Evolutionary conservation across 2,888 invertebrate species (phyloP).

Genomic region (Heliconius sara): DNA sequence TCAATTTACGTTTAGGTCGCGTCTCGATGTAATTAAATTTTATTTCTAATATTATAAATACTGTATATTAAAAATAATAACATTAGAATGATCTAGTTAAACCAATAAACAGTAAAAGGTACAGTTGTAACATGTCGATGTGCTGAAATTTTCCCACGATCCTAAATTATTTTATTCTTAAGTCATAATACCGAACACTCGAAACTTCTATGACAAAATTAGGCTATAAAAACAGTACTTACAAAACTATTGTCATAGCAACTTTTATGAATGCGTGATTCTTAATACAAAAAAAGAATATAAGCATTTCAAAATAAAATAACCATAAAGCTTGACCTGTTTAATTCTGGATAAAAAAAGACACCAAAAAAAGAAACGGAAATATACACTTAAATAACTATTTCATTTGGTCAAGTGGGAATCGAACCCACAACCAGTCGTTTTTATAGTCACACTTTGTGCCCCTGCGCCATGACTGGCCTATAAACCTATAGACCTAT

Average conservation of each 20-base stretch:
- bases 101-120: background rate
- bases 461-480: too few relatives aligned
- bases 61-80: background rate
- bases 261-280: constrained; percentile 14
- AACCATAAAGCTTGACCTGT: background rate
- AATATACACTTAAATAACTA: too few relatives aligned
- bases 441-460: too few relatives aligned
- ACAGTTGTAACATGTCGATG: constrained; percentile 6
- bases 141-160: constrained; percentile 40
- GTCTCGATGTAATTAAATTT: background rate
- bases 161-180: constrained; percentile 35
- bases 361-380: too few relatives aligned
- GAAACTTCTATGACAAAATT: constrained; percentile 42
- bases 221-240: constrained; percentile 37
- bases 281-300: background rate
- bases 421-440: too few relatives aligned
- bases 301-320: background rate
- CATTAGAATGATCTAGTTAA: background rate
- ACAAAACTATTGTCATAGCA: constrained; percentile 33
- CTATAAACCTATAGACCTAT: too few relatives aligned
- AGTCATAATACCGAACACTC: constrained; percentile 29
- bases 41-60: background rate
- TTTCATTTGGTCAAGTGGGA: too few relatives aligned
- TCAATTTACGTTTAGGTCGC: background rate
- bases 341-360: background rate